Evolutionary conservation across 2,888 invertebrate species (phyloP), one percentile per base, ranked within the genome.

Genomic region (Azorinus chamasolen): DNA sequence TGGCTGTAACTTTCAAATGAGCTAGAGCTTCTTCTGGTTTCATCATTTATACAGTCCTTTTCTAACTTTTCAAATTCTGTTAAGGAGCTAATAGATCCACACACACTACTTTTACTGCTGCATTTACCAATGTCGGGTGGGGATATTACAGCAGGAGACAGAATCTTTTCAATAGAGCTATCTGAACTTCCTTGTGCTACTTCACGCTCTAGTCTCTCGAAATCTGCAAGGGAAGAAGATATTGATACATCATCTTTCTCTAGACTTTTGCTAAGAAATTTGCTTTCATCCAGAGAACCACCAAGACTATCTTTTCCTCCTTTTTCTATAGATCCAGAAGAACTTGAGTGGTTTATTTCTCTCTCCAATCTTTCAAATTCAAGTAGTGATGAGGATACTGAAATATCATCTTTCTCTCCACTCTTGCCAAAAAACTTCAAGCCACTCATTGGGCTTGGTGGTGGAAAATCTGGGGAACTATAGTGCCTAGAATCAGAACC

Each of bases 31-130:
- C 24, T 88, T 69, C 88, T 83, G 25, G 82, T 81, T 16, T 88
- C 87, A 57, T 89, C 87, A 43, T 69, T 73, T 45, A 79, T 64
- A 48, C 85, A 78, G 46, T 97, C 97, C 76, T 95, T 96, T 93
- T 98, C 98, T 1, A 98, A 93, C 0, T 97, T 96, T 94, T 98
- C 98, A 92, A 98, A 98, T 92, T 98, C 98, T 92, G 97, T 97
- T 24, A 98, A 94, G 48, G 98, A 98, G 5, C 91, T 89, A 53
- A 88, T 66, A 24, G 91, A 91, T n/a, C 90, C 88, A 22, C 87
- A 85, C 25, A 86, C 88, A 78, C 89, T 89, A 58, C 88, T 87
- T 78, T 88, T 89, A 50, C 84, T 61, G 58, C 72, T 68, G 18
- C 59, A 57, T 51, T 76, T 76, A 27, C 55, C 75, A 16, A 46